Evolutionary conservation across 2,113 vertebrate species (phyloP).

Genomic region (Polyodon spathula): DNA sequence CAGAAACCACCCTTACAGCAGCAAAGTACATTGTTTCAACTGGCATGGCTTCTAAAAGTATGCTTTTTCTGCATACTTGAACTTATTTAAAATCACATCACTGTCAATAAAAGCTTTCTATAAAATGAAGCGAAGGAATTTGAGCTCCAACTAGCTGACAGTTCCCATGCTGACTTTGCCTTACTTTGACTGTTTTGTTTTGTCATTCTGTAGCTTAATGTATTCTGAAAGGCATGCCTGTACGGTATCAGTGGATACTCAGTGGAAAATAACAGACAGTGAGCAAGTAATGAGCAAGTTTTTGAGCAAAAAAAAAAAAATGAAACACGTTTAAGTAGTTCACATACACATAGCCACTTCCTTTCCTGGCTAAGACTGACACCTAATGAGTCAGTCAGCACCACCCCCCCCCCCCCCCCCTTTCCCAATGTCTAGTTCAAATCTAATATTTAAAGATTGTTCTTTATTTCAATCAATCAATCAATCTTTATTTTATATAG

Average conservation of each 20-base stretch:
- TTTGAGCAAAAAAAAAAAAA: conserved; percentile 45
- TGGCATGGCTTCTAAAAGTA: background rate
- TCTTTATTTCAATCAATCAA: too few species aligned
- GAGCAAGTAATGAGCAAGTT: conserved; percentile 53
- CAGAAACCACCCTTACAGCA: too few species aligned
- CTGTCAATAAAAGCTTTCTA: conserved; percentile 42
- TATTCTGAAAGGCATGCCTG: conserved; percentile 27
- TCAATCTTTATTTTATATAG: too few species aligned
- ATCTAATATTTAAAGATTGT: too few species aligned
- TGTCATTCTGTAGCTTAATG: conserved; percentile 44
- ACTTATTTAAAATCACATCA: conserved; percentile 44
- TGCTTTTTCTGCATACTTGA: conserved; percentile 36
- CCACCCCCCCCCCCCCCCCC: too few species aligned
- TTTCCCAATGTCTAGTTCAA: too few species aligned
- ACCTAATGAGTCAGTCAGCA: too few species aligned
- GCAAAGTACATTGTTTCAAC: too few species aligned
- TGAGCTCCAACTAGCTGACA: conserved; percentile 50
- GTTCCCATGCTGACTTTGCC: conserved; percentile 44
- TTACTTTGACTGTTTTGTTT: conserved; percentile 56
- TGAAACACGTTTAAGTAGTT: background rate
- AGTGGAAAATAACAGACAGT: conserved; percentile 42
- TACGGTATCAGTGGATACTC: conserved; percentile 33
- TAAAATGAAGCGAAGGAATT: conserved; percentile 57
- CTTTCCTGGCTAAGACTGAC: too few species aligned
- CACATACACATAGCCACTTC: too few species aligned